phyloP scores from a whole-genome alignment of 2,113 vertebrate species.

The Cavia porcellus region DNA sequence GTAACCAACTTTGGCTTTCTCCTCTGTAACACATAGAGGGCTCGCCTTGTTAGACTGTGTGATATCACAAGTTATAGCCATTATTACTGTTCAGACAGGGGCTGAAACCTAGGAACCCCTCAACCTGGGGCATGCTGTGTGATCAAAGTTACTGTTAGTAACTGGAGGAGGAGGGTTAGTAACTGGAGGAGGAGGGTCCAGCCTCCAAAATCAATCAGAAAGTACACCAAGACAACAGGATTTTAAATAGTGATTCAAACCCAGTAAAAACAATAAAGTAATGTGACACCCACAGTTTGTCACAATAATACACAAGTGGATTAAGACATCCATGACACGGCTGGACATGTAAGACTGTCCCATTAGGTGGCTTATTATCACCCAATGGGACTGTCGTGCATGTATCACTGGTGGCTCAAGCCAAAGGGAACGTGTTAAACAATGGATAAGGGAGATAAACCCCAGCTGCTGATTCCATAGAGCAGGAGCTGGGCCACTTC shows the following conservation, averaged over 20 bases:
- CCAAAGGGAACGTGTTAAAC: neutral
- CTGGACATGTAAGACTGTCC: neutral
- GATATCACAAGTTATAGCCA: neutral
- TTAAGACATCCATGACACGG: neutral
- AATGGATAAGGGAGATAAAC: neutral
- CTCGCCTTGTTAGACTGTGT: neutral
- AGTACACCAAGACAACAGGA: neutral
- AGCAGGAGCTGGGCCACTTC: fast-evolving
- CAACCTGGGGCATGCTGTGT: neutral
- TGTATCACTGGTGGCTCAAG: neutral
- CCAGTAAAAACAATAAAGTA: neutral
- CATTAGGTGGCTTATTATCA: too few species aligned
- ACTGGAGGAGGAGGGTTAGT: too few species aligned
- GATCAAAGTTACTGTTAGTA: neutral
- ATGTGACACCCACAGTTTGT: neutral
- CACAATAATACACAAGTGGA: too few species aligned
- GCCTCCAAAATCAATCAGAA: neutral
- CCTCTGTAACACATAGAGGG: neutral
- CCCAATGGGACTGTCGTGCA: neutral
- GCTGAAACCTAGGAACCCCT: neutral
- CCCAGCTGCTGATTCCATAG: neutral
- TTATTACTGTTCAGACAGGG: neutral
- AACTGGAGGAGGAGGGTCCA: neutral
- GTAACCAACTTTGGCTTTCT: neutral
- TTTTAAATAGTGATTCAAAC: neutral